Base-by-base conservation (phyloP, 2,113 vertebrate genomes). In the Pteruthius melanotis region DNA sequence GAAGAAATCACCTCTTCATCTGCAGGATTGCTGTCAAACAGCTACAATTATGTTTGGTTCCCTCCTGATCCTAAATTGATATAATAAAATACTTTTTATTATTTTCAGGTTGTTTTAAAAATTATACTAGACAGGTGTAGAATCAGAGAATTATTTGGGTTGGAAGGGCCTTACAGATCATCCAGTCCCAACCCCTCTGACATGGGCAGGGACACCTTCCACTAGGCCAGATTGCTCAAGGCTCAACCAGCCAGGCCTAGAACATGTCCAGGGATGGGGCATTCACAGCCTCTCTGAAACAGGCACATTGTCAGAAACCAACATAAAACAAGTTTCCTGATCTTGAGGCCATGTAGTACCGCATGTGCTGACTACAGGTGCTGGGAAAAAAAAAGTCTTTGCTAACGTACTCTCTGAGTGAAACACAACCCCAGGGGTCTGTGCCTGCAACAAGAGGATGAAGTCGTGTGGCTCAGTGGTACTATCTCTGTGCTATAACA, bases 101-200 rank as follows among this genome's bases (percentile, higher is more conserved):
- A 0, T 24, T 19, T 7, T 15, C 13, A 19, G 7, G 2, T 33
- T 39, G 9, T 54, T 64, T 57, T 14, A 35, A 47, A 65, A 71
- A 35, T 30, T 13, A 6, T 5, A 3, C 15, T 19, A 4, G 37
- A 9, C 5, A 42, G 6, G 28, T 2, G 20, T 5, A 24, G 19
- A 44, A n/a, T 59, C 14, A 3, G 37, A 23, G 17, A 47, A 19
- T 47, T 26, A 13, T 42, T 75, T 54, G 54, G 21, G 14, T 40
- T 61, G 40, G 47, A 77, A 20, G 15, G 35, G 17, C 11, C 30
- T 63, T 49, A 14, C 3, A 6, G 22, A 33, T 37, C 10, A 33
- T 33, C 18, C 27, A 31, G 27, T 56, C 33, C 47, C 26, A 35
- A 3, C 4, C 8, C 10, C 12, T 7, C 49, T 11, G 35, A 3